Base-by-base conservation (phyloP, 2,113 vertebrate species). In the Antennarius striatus region DNA sequence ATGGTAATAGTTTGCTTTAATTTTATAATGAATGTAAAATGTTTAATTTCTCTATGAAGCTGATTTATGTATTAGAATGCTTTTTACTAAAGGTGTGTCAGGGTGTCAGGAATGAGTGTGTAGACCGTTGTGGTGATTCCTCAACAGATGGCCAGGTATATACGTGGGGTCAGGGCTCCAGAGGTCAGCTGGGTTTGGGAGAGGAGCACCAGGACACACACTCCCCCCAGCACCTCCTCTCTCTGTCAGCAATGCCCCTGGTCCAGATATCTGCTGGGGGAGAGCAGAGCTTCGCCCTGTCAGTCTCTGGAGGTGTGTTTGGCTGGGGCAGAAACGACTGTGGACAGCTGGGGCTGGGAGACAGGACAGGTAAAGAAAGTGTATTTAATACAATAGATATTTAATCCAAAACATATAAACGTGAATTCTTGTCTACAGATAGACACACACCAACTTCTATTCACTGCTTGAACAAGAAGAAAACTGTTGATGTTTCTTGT, bases 271-370 rank as follows among this genome's bases (percentile, higher is more conserved):
- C 93, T 28, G 94, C 95, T 0, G 96, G 96, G 60, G 94, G 93
- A 68, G 91, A 93, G 71, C 95, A 96, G 86, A 96, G 95, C 50
- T 63, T 89, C 3, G 84, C 81, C 1, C 86, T 97, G 63, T 94
- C 95, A 0, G 90, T 94, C 47, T 95, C 94, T 7, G 95, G 96
- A 71, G 92, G 90, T 1, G 88, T 96, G 59, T 95, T 93, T 17
- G 91, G 92, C 13, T 98, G 96, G 96, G 96, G 96, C 29, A 93
- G 89, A 63, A 98, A 98, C 4, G 11, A 79, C 63, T 90, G 79
- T 15, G 96, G 96, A 16, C 96, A 98, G 75, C 94, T 98, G 46
- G 96, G 96, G 15, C 90, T 96, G 0, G 84, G 87, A 42, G 73
- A 87, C 73, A 68, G 48, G 10, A 43, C 22, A 80, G 81, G 82